Conservation (phyloP, 2,113 vertebrate species). For the Nesogale talazaci region DNA sequence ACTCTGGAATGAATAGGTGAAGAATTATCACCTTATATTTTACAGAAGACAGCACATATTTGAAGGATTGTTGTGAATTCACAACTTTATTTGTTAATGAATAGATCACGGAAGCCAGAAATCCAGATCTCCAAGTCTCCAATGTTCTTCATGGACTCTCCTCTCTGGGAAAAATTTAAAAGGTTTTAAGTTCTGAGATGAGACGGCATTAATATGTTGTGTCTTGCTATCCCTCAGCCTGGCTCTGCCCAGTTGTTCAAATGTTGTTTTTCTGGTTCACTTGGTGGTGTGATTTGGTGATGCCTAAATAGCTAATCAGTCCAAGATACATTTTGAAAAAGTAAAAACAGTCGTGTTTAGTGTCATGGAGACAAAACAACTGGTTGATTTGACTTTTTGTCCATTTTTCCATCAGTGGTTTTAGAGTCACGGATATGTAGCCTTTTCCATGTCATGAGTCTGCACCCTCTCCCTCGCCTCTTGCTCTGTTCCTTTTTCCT, state of each 20-base stretch:
- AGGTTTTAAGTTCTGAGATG: not conserved
- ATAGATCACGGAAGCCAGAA: not conserved
- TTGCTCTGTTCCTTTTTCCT: not conserved
- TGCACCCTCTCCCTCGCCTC: too few species aligned
- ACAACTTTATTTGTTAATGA: not conserved
- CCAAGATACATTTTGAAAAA: conserved; percentile 73
- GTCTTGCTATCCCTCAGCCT: not conserved
- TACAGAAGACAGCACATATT: not conserved
- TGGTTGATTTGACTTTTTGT: conserved; percentile 45
- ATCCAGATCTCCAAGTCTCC: not conserved
- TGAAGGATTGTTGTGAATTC: not conserved
- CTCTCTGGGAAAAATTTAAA: not conserved
- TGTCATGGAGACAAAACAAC: conserved; percentile 75
- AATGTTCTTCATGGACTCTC: not conserved
- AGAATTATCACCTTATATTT: not conserved
- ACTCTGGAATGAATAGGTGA: not conserved
- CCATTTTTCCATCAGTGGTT: conserved; percentile 59
- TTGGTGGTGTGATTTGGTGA: not conserved
- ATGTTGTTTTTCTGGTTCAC: conserved; percentile 17
- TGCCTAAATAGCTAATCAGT: conserved; percentile 61
- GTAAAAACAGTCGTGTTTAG: conserved; percentile 73
- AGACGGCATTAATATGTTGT: not conserved
- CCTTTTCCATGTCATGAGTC: conserved; percentile 11
- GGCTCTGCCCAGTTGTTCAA: not conserved
- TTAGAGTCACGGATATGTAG: conserved; percentile 30